Conservation (phyloP, 2,797 vertebrate species). For the Mus minutoides region DNA sequence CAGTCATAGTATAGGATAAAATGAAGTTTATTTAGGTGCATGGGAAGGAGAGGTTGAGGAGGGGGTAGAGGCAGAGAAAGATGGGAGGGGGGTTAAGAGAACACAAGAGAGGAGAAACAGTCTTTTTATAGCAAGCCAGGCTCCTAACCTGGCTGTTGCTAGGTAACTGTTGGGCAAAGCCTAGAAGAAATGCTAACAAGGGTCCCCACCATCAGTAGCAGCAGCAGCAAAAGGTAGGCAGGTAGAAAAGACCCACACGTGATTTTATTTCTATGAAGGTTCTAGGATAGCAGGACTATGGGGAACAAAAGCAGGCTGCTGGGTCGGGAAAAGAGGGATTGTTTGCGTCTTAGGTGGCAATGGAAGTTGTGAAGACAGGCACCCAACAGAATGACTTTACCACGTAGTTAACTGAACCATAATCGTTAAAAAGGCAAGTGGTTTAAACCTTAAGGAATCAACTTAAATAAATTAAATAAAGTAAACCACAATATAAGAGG, state of each 20-base stretch:
- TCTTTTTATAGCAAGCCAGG: neutral
- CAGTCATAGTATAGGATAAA: neutral
- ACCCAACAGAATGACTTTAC: neutral
- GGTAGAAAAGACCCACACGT: neutral
- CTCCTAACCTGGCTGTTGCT: neutral
- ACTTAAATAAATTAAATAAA: neutral
- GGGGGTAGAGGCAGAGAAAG: neutral
- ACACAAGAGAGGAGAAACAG: neutral
- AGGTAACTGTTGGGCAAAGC: neutral
- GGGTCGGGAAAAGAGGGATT: too few relatives aligned
- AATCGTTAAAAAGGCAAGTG: neutral
- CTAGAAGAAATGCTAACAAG: neutral
- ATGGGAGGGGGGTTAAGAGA: neutral
- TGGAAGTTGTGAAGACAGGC: too few relatives aligned
- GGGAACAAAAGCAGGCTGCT: neutral
- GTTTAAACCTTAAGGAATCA: neutral
- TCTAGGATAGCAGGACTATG: neutral
- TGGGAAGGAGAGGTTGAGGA: neutral
- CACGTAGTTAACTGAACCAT: neutral
- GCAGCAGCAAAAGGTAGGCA: neutral
- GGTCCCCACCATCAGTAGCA: neutral
- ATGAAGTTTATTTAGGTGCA: neutral
- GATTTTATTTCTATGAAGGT: neutral
- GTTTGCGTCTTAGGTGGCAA: neutral
- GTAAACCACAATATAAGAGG: neutral